A percentile compares a stretch with the other conserved stretches of the same genome.
Conservation (phyloP, 2,888 invertebrate genomes). For the Lysandra bellargus region DNA sequence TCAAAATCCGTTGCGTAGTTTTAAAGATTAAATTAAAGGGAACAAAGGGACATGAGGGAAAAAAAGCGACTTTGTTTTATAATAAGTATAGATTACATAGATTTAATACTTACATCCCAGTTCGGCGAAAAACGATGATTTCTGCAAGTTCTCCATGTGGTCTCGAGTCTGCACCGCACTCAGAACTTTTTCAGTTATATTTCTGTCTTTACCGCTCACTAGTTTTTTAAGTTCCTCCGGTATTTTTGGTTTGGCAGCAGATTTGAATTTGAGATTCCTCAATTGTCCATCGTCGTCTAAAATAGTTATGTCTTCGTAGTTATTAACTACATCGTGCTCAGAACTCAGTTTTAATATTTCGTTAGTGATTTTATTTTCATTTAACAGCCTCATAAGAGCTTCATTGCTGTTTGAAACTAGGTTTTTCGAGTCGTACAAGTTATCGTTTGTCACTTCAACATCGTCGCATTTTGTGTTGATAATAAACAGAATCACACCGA, state of each 20-base stretch:
- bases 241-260: constrained; percentile 49
- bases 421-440: constrained; percentile 55
- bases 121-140: constrained; percentile 85
- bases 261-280: constrained; percentile 64
- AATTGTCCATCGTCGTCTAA: constrained; percentile 61
- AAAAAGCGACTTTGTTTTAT: no score
- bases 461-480: constrained; percentile 41
- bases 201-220: constrained; percentile 44
- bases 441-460: constrained; percentile 49
- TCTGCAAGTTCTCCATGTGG: constrained; percentile 47
- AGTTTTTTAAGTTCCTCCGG: constrained; percentile 45
- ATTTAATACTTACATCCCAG: constrained; percentile 82
- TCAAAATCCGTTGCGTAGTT: no score
- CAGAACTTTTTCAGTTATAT: constrained; percentile 38
- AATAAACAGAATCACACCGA: neutral
- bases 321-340: constrained; percentile 52
- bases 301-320: constrained; percentile 67
- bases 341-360: constrained; percentile 48
- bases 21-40: no score
- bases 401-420: constrained; percentile 49
- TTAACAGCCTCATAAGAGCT: constrained; percentile 51
- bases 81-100: neutral
- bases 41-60: no score
- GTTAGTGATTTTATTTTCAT: constrained; percentile 53
- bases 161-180: constrained; percentile 38